phyloP scores from a whole-genome alignment of 2,888 invertebrate genomes.

The Bombylius discolor region DNA sequence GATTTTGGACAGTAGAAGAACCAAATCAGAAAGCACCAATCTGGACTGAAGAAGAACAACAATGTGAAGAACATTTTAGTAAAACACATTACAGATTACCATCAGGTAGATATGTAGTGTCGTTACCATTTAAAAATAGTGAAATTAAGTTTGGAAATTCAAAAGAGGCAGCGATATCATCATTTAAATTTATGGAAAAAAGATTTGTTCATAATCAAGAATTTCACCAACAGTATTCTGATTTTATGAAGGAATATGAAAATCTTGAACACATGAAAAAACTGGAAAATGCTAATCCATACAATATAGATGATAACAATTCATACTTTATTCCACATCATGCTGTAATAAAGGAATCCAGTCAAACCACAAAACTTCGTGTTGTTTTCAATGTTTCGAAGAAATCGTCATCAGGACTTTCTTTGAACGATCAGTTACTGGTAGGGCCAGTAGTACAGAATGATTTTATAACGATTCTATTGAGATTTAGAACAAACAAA shows the following conservation, averaged over 20 bases:
- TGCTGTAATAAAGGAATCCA: constrained; percentile 1
- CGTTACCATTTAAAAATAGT: not conserved
- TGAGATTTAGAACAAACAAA: not conserved
- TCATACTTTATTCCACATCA: constrained; percentile 1
- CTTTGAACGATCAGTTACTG: constrained; percentile 7
- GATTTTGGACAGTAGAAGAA: not conserved
- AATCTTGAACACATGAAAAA: constrained; percentile 14
- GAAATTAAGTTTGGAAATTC: not conserved
- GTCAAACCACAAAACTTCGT: not conserved
- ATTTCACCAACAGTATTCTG: constrained; percentile 6
- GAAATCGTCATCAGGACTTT: not conserved
- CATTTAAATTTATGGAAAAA: not conserved
- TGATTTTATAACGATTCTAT: constrained; percentile 7
- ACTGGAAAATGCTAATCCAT: too few species aligned
- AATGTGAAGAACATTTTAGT: not conserved
- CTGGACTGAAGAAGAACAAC: not conserved
- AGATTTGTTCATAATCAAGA: not conserved
- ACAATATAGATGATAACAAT: not conserved
- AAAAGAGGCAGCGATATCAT: not conserved
- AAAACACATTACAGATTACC: not conserved
- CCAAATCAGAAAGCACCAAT: not conserved
- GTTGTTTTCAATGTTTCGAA: constrained; percentile 5
- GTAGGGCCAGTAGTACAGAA: constrained; percentile 16
- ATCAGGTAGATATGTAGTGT: not conserved
- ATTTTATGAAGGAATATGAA: constrained; percentile 16